Evolutionary conservation across 2,797 vertebrate species (phyloP), one percentile per base, ranked within the genome.

Genomic region (Chaetophractus vellerosus): DNA sequence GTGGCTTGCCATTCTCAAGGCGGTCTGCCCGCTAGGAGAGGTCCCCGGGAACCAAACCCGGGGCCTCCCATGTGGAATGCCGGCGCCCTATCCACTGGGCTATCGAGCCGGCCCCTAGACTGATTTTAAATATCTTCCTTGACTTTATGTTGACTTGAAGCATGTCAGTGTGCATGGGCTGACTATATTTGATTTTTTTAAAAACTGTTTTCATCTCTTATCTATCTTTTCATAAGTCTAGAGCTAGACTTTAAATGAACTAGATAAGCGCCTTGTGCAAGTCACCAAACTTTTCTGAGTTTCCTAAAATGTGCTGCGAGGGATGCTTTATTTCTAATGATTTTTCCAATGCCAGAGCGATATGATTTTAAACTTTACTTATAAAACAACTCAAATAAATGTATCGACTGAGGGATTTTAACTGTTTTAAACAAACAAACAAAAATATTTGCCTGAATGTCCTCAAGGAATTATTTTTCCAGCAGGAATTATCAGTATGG

Each of bases 171-270:
- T 91, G 36, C n/a, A 23, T 55, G 52, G 74, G 19, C 63, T 85
- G 68, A 21, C 66, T 55, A 1, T 63, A 10, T 57, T 85, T 74
- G n/a, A 50, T 66, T 59, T 85, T 84, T 84, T 71, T 9, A 1
- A 75, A 88, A 68, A 52, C 52, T 45, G 76, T 64, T 91, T 74
- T 94, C 50, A 28, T 86, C 24, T 69, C 15, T 84, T 12, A 31
- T 59, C 41, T 76, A 6, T 63, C 36, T n/a, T 93, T 88, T 91
- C 36, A 69, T 33, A 71, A 81, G 88, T 91, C 52, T 88, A 63
- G 33, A 86, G 16, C 57, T 68, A 66, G 41, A 81, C 59, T 85
- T 91, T 93, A 91, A 91, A 66, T 91, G 66, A 90, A 84, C 28
- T 55, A 80, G 76, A 80, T 7, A 55, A 31, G 6, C 71, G 31